Conservation (phyloP, 2,888 invertebrate genomes). For the Gonocerus acuteangulatus region DNA sequence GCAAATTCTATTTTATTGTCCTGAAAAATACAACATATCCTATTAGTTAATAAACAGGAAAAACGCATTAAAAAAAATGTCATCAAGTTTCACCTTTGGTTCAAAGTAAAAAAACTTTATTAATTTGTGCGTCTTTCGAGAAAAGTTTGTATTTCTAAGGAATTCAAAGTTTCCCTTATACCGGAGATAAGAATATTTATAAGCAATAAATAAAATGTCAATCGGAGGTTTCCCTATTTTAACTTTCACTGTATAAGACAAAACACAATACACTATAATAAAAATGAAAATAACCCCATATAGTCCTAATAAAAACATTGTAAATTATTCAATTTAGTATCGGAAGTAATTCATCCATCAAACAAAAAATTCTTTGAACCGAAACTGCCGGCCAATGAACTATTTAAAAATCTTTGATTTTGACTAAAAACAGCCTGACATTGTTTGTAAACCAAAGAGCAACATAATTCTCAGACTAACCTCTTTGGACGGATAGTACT, state of each 20-base stretch:
- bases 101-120: constrained; percentile 31
- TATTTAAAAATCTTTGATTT: neutral
- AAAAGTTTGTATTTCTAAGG: constrained; percentile 14
- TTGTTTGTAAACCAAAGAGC: too few species aligned
- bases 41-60: neutral
- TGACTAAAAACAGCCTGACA: neutral
- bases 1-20: constrained; percentile 29
- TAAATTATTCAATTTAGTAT: neutral
- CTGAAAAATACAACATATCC: constrained; percentile 11
- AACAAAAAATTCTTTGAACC: neutral
- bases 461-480: too few species aligned
- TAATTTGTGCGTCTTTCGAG: constrained; percentile 16
- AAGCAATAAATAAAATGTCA: constrained; percentile 31
- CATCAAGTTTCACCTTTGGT: constrained; percentile 26
- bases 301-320: constrained; percentile 2
- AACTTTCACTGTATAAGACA: constrained; percentile 6
- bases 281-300: constrained; percentile 1
- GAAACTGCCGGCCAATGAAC: neutral
- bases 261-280: constrained; percentile 6
- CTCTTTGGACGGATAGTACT: too few species aligned
- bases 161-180: constrained; percentile 2
- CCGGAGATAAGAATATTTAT: constrained; percentile 30
- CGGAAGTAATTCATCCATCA: neutral
- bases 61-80: too few species aligned
- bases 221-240: constrained; percentile 28